Evolutionary conservation across 2,888 invertebrate genomes (phyloP).

Genomic region (Sarcophaga rosellei): DNA sequence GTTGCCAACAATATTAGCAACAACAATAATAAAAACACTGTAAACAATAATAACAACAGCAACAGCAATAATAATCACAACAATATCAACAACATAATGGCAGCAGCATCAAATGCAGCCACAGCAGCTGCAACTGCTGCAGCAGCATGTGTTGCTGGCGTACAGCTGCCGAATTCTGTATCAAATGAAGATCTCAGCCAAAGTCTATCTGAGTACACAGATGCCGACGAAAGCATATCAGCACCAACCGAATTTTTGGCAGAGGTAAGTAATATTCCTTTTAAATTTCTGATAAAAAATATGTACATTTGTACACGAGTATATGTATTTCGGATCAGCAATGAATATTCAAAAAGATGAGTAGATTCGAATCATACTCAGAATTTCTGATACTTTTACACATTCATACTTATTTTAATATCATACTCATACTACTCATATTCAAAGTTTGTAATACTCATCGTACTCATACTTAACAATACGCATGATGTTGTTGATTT

Average conservation of each 20-base stretch:
- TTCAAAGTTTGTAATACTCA: too few relatives aligned
- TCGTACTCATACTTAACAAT: too few relatives aligned
- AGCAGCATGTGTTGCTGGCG: conserved; percentile 41
- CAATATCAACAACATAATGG: conserved; percentile 71
- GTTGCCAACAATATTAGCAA: conserved; percentile 69
- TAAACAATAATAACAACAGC: conserved; percentile 43
- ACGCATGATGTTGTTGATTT: too few relatives aligned
- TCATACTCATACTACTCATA: too few relatives aligned
- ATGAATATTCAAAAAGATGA: too few relatives aligned
- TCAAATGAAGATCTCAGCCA: conserved; percentile 85
- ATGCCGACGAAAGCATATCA: conserved; percentile 87
- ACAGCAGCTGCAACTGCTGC: conserved; percentile 64
- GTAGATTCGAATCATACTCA: too few relatives aligned
- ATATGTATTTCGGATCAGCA: background rate
- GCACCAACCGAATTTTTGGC: conserved; percentile 90
- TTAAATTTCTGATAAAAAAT: background rate
- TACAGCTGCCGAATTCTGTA: conserved; percentile 77
- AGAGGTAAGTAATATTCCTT: conserved; percentile 82
- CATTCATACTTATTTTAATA: too few relatives aligned
- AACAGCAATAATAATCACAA: too few relatives aligned
- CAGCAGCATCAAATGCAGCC: conserved; percentile 72
- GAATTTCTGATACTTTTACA: too few relatives aligned
- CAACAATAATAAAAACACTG: conserved; percentile 65
- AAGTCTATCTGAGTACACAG: conserved; percentile 84
- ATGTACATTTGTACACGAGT: background rate